phyloP scores from a whole-genome alignment of 2,113 vertebrate species.

The Lepisosteus oculatus region DNA sequence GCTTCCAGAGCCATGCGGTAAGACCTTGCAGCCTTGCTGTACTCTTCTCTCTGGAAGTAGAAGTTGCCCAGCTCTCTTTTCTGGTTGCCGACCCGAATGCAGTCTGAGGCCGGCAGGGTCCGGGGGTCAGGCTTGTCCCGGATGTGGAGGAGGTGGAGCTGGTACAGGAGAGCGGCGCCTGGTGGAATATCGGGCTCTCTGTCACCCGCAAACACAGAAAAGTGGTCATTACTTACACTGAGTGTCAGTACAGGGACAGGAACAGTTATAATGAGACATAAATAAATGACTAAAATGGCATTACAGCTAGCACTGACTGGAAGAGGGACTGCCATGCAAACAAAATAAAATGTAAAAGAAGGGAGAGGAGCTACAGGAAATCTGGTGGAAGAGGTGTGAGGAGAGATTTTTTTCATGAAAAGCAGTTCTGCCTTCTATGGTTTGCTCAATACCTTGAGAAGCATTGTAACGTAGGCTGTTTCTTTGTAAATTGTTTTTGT shows the following conservation, averaged over 20 bases:
- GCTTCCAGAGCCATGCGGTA: slow-evolving; percentile 73
- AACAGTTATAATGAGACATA: too few species aligned
- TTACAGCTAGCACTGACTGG: background rate
- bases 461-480: too few species aligned
- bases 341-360: too few species aligned
- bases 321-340: background rate
- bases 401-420: too few species aligned
- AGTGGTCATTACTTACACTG: too few species aligned
- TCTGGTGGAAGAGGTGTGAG: too few species aligned
- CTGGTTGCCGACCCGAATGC: slow-evolving; percentile 69
- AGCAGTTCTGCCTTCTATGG: too few species aligned
- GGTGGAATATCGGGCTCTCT: slow-evolving; percentile 68
- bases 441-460: too few species aligned
- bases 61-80: slow-evolving; percentile 78
- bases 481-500: too few species aligned
- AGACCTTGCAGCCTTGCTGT: slow-evolving; percentile 61
- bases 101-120: slow-evolving; percentile 56
- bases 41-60: slow-evolving; percentile 76
- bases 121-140: slow-evolving; percentile 59
- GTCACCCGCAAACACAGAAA: slow-evolving; percentile 11
- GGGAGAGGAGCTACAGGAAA: too few species aligned
- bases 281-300: too few species aligned
- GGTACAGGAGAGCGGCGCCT: slow-evolving; percentile 71
- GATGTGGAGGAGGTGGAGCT: slow-evolving; percentile 71
- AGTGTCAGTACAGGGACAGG: too few species aligned